These are phyloP conservation scores for Austrofundulus limnaeus DNA, from an alignment of 2,113 vertebrate genomes.

Conservation along the genomic window DNA sequence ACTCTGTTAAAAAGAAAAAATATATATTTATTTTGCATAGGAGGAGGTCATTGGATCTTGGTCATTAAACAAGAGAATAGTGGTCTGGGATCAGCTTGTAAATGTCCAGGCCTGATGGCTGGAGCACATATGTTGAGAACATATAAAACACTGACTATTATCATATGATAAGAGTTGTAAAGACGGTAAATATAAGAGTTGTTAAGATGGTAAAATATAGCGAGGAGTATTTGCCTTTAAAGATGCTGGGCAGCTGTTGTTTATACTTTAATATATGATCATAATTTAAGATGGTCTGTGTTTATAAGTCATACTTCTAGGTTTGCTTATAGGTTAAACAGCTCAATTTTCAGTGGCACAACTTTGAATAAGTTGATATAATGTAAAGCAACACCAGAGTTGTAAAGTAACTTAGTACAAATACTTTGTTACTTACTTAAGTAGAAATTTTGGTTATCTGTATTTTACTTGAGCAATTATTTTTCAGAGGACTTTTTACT, in stretches of 20 bases:
- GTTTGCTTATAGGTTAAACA: too few relatives aligned
- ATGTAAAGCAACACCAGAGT: neutral
- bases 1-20: slow-evolving; percentile 42
- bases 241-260: neutral
- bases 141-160: slow-evolving; percentile 24
- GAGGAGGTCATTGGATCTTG: slow-evolving; percentile 53
- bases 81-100: slow-evolving; percentile 54
- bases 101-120: slow-evolving; percentile 62
- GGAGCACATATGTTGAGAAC: slow-evolving; percentile 43
- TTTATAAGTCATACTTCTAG: too few relatives aligned
- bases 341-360: too few relatives aligned
- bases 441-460: too few relatives aligned
- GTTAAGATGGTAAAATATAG: slow-evolving; percentile 2
- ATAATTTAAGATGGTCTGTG: too few relatives aligned
- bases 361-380: too few relatives aligned
- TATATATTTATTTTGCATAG: slow-evolving; percentile 29
- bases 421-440: too few relatives aligned
- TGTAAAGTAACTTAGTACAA: too few relatives aligned
- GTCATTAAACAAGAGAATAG: slow-evolving; percentile 60
- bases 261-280: too few relatives aligned
- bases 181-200: slow-evolving; percentile 9
- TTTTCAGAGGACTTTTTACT: too few relatives aligned
- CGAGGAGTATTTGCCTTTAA: neutral
- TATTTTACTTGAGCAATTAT: too few relatives aligned
- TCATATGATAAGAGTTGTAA: slow-evolving; percentile 18